phyloP scores from a whole-genome alignment of 2,113 vertebrate species.

The Eulemur macaco region DNA sequence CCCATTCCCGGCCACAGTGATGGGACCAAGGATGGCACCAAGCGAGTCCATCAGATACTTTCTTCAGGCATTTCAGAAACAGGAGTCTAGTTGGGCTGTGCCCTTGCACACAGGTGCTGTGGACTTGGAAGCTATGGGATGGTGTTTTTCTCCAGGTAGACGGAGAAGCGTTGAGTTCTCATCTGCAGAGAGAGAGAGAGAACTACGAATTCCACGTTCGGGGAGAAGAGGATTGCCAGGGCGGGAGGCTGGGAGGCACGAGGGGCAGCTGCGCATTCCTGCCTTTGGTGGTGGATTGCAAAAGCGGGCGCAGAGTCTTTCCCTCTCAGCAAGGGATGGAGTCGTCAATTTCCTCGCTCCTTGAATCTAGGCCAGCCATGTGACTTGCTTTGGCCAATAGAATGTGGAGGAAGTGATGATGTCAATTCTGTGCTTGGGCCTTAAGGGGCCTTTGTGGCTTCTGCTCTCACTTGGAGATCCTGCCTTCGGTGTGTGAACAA shows the following conservation, averaged over 20 bases:
- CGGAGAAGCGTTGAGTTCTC: neutral
- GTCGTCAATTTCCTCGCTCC: neutral
- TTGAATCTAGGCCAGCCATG: neutral
- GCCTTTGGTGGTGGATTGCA: neutral
- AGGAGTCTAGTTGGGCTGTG: neutral
- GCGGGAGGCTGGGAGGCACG: neutral
- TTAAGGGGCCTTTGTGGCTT: no score
- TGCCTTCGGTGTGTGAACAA: neutral
- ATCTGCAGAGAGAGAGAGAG: neutral
- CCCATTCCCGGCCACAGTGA: neutral
- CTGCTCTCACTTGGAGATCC: neutral
- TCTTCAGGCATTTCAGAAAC: neutral
- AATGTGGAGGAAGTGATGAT: neutral
- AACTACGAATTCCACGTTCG: neutral
- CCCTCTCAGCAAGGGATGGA: neutral
- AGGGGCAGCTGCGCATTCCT: accelerated
- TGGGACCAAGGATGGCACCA: neutral
- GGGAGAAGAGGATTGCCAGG: neutral
- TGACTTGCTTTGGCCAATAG: neutral
- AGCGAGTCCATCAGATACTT: neutral
- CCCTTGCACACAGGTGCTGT: neutral
- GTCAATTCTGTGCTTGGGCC: neutral
- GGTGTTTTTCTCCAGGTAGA: neutral
- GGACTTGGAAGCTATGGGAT: neutral
- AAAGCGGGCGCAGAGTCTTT: neutral